Evolutionary conservation across 2,888 invertebrate species (phyloP).

Genomic region (Polydrusus pterygomalis): DNA sequence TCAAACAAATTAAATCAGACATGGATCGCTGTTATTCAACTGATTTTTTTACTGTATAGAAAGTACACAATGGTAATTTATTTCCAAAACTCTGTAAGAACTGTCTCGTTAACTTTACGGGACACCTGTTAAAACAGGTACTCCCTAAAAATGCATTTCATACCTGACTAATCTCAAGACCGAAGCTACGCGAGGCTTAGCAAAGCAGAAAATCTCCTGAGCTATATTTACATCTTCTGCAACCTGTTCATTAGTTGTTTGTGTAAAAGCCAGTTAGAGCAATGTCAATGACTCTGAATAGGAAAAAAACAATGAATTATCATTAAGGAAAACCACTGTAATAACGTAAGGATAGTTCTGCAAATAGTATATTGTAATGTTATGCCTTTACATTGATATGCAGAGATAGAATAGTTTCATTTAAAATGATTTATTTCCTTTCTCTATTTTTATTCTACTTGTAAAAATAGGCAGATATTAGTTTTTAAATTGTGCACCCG

Average conservation of each 20-base stretch:
- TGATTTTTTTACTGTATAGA: too few relatives aligned
- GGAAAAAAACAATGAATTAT: conserved; percentile 45
- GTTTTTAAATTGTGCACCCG: too few relatives aligned
- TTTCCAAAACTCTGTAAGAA: too few relatives aligned
- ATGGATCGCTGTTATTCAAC: too few relatives aligned
- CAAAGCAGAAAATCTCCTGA: conserved; percentile 53
- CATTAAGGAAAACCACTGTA: conserved; percentile 49
- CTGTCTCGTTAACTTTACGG: neutral
- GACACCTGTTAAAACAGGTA: neutral
- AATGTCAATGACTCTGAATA: conserved; percentile 49
- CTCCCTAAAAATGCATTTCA: conserved; percentile 42
- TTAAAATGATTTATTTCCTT: too few relatives aligned
- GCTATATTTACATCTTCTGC: conserved; percentile 55
- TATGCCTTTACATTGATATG: neutral
- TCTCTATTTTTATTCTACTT: too few relatives aligned
- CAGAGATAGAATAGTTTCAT: too few relatives aligned
- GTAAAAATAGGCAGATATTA: too few relatives aligned
- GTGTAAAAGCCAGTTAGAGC: conserved; percentile 50
- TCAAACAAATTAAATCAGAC: too few relatives aligned
- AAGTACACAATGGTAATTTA: too few relatives aligned
- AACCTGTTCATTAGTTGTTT: conserved; percentile 55
- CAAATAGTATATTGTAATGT: conserved; percentile 6
- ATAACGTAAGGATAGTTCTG: conserved; percentile 37
- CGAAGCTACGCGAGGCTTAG: conserved; percentile 40
- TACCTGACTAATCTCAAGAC: conserved; percentile 49